Evolutionary conservation across 2,888 invertebrate species (phyloP), one percentile per base, ranked within the genome.

Genomic region (Protonemura montana): DNA sequence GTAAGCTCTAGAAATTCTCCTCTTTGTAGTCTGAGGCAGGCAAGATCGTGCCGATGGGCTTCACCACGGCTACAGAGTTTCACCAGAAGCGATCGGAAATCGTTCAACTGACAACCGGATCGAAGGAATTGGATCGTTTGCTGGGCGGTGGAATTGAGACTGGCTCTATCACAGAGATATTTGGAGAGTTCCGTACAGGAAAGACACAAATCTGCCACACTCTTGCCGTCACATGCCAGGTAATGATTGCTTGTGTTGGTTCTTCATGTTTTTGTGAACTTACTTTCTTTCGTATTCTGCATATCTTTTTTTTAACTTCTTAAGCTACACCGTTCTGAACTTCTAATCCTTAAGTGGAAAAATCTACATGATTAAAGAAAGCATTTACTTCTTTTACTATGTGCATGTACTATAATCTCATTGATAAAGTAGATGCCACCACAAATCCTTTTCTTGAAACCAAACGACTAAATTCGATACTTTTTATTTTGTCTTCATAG

Each of bases 151-250:
- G 99, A 2, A 96, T 99, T 89, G 99, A 99, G 92, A 99, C 99
- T 0, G 99, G 99, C 0, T 98, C 98, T 0, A 98, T 99, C 77
- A 99, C 99, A 0, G 99, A 99, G 92, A 95, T 99, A 89, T 99
- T 99, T 93, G 99, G 99, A 16, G 99, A 99, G 91, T 99, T 99
- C 91, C 93, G 99, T 88, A 98, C 98, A 0, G 99, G 99, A 30
- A 99, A 99, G 92, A 98, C 99, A 2, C 99, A 99, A 90, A 90
- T 99, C 2, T 99, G 99, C 90, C 99, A 99, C 90, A 98, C 98
- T 0, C 92, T 99, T 86, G 99, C 99, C 86, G 99, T 99, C 0
- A 98, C 99, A 86, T 99, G 99, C 91, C 99, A 99, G 94, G 96
- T 96, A 92, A 89, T 6, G 3, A 35, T 35, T 35, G 3, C 35